Evolutionary conservation across 2,113 vertebrate genomes (phyloP).

Genomic region (Notarius lentiginosus): DNA sequence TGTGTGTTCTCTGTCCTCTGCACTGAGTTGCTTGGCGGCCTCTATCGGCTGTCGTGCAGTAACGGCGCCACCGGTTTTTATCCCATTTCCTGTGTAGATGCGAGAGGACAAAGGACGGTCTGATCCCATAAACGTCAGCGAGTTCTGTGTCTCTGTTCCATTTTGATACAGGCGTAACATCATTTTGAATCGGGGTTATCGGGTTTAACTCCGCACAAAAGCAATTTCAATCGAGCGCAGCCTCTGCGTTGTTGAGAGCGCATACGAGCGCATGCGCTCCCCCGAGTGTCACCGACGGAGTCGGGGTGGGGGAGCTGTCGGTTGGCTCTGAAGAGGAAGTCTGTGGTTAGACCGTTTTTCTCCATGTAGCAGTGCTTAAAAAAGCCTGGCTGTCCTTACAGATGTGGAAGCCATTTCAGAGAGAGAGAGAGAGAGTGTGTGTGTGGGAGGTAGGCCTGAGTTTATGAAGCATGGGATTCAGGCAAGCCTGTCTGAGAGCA

Average conservation of each 20-base stretch:
- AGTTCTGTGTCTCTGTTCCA: slow-evolving; percentile 15
- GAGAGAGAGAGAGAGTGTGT: slow-evolving; percentile 13
- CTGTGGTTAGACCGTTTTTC: slow-evolving; percentile 88
- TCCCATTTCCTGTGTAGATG: slow-evolving; percentile 46
- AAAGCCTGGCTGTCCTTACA: slow-evolving; percentile 59
- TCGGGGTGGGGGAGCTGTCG: slow-evolving; percentile 72
- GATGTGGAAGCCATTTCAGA: slow-evolving; percentile 67
- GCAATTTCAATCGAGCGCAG: background rate
- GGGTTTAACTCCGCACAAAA: slow-evolving; percentile 2
- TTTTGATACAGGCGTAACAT: slow-evolving; percentile 14
- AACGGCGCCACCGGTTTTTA: slow-evolving; percentile 40
- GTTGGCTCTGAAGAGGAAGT: slow-evolving; percentile 84
- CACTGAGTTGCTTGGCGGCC: slow-evolving; percentile 31
- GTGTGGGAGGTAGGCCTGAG: slow-evolving; percentile 24
- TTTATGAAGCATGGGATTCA: slow-evolving; percentile 52
- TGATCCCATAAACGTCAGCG: slow-evolving; percentile 26
- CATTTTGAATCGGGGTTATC: slow-evolving; percentile 8
- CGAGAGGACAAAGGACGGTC: slow-evolving; percentile 25
- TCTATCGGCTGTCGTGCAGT: slow-evolving; percentile 41
- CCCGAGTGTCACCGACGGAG: slow-evolving; percentile 45
- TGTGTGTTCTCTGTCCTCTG: background rate
- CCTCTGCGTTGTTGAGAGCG: background rate
- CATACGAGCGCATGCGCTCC: background rate
- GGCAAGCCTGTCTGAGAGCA: slow-evolving; percentile 34
- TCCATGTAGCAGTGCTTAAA: slow-evolving; percentile 61